A percentile compares a stretch with the other conserved stretches of the same genome.
Evolutionary conservation across 2,113 vertebrate species (phyloP).

Genomic region (Ameiurus melas): DNA sequence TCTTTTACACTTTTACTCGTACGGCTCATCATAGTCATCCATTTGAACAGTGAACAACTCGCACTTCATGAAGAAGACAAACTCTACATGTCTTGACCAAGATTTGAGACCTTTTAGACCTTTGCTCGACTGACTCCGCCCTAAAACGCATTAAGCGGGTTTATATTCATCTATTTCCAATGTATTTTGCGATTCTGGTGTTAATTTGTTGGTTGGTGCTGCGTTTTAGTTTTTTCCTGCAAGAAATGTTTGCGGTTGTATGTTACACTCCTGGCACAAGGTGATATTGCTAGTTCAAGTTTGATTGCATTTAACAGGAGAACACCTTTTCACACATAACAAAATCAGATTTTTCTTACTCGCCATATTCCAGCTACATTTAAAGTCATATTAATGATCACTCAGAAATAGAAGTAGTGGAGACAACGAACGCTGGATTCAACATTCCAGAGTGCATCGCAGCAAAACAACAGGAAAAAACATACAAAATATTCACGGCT

Average conservation of each 20-base stretch:
- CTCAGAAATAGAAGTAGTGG: neutral
- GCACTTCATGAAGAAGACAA: slow-evolving; percentile 65
- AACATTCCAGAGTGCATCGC: neutral
- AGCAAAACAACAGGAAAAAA: neutral
- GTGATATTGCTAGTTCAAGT: neutral
- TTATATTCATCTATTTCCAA: neutral
- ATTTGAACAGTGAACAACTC: slow-evolving; percentile 86
- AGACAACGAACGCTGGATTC: neutral
- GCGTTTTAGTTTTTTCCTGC: neutral
- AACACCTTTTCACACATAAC: neutral
- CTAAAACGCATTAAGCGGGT: neutral
- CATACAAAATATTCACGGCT: neutral
- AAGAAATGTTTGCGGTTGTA: neutral
- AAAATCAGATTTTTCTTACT: neutral
- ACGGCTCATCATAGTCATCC: slow-evolving; percentile 69
- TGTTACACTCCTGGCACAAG: neutral
- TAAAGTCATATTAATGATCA: neutral
- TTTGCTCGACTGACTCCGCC: neutral
- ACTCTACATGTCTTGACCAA: neutral
- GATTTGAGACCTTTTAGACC: neutral
- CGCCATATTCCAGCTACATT: too few relatives aligned
- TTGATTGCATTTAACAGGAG: neutral
- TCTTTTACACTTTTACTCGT: slow-evolving; percentile 48
- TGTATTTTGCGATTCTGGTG: neutral
- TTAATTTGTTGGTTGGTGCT: neutral